Evolutionary conservation across 2,113 vertebrate genomes (phyloP), one percentile per base, ranked within the genome.

Genomic region (Rhegmatorhina hoffmannsi): DNA sequence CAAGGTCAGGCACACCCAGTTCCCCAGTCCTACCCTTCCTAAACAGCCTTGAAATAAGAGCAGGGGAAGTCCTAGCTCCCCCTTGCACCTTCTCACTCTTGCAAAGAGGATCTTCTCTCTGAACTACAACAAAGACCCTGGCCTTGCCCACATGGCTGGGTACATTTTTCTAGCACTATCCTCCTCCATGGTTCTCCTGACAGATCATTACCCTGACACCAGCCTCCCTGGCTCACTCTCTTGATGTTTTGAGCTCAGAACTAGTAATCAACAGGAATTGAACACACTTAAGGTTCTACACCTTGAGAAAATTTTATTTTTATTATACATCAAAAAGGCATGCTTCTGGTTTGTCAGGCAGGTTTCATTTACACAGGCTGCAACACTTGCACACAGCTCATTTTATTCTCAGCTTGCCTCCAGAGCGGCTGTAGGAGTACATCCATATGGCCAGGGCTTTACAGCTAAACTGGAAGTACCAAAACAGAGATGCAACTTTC

Each of bases 341-440:
- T 60, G 90, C 90, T 96, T 92, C 79, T 96, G 64, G 92, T 96
- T 96, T 94, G 94, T 91, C 88, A 96, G 88, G 92, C 86, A 96
- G 79, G 88, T 93, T 96, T 96, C 88, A 96, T 92, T 87, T 92
- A 93, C 86, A 90, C 85, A 76, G 90, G 73, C 96, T 74, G 75
- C 73, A 88, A 76, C 83, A 87, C 96, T 95, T 84, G 90, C 92
- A 90, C 69, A 84, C 83, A 93, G 90, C 93, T 94, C 90, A 87
- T 95, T 97, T 96, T 97, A 96, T 94, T 96, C 94, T 95, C 96
- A 95, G 96, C 73, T 95, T 97, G 86, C 91, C 90, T 95, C 94
- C 95, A 53, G 93, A 88, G 82, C 4, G 88, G 72, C 81, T 90
- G 96, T 97, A 95, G 90, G 91, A 96, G 96, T 95, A 78, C 87